Conservation (phyloP, 2,888 invertebrate genomes). For the Mythimna ferrago region DNA sequence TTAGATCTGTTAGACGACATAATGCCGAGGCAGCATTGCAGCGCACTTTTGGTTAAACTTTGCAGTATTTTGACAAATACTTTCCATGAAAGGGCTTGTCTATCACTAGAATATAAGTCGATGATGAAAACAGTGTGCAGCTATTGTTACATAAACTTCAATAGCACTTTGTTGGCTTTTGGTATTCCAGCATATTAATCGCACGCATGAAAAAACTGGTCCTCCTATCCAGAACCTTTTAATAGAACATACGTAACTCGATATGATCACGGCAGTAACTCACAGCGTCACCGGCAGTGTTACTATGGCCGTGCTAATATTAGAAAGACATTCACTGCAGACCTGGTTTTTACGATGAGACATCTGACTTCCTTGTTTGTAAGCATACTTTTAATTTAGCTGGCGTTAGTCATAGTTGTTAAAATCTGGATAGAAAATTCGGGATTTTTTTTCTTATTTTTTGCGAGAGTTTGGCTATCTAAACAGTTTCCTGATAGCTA, state of each 20-base stretch:
- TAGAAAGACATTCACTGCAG: constrained; percentile 47
- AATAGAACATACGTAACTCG: constrained; percentile 44
- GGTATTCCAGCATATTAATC: background rate
- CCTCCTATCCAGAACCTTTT: constrained; percentile 9
- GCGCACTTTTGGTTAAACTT: too few species aligned
- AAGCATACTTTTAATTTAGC: constrained; percentile 18
- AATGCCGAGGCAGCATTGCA: too few species aligned
- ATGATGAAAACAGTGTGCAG: too few species aligned
- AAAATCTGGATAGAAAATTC: background rate
- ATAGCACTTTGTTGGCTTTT: too few species aligned
- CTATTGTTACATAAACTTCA: too few species aligned
- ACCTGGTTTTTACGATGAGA: constrained; percentile 47
- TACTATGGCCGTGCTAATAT: constrained; percentile 49
- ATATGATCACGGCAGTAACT: constrained; percentile 58
- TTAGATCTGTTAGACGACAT: too few species aligned
- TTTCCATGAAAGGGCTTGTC: too few species aligned
- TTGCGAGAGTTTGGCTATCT: too few species aligned
- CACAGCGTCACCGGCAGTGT: constrained; percentile 42
- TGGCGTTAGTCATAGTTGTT: constrained; percentile 34
- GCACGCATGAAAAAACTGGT: background rate
- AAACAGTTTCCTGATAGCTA: too few species aligned
- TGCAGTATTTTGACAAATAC: too few species aligned
- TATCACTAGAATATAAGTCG: too few species aligned
- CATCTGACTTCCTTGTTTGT: constrained; percentile 50
- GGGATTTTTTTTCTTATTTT: background rate